Base-by-base conservation (phyloP, 2,888 invertebrate species). In the Miltochrista miniata region DNA sequence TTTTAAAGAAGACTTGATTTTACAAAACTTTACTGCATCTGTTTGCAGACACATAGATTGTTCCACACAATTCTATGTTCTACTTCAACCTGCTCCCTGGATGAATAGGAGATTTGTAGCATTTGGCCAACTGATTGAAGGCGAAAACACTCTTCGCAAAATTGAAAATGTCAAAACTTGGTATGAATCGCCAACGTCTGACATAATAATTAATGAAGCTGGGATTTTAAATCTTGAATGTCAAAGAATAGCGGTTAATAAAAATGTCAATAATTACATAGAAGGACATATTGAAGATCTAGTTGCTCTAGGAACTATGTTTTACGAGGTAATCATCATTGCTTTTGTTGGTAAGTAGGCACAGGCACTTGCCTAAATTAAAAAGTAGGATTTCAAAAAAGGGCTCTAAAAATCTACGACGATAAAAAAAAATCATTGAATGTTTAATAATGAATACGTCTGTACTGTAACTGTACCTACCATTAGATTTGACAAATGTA, bases 31-130 rank as follows among this genome's bases (percentile, higher is more conserved):
- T 24, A 24, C n/a, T n/a, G n/a, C n/a, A n/a, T 43, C 15, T 35
- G 24, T 35, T 69, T 79, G 7, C 60, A 91, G 93, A 57, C 93
- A 96, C 73, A 70, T 76, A 13, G 92, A 93, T 58, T 96, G 96
- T 75, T 93, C 92, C 4, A 94, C 94, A 1, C 95, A 96, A 80
- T 96, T 96, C 76, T 94, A 94, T 71, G 89, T 96, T 12, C 90
- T 94, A 11, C 83, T 95, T 12, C 93, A 94, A 79, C 93, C 94
- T 4, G 90, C 93, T 4, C 83, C 92, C 3, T 96, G 96, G 96
- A 95, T 96, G 95, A 92, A 94, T 63, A 84, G 89, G 52, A 93
- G 92, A 82, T 95, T 94, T 72, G 95, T 96, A 5, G 96, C 95
- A 1, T 95, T 96, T 74, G 96, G 95, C 1, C 94, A 95, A 81